Evolutionary conservation across 2,888 invertebrate genomes (phyloP).

Genomic region (Apomyelois bistriatella): DNA sequence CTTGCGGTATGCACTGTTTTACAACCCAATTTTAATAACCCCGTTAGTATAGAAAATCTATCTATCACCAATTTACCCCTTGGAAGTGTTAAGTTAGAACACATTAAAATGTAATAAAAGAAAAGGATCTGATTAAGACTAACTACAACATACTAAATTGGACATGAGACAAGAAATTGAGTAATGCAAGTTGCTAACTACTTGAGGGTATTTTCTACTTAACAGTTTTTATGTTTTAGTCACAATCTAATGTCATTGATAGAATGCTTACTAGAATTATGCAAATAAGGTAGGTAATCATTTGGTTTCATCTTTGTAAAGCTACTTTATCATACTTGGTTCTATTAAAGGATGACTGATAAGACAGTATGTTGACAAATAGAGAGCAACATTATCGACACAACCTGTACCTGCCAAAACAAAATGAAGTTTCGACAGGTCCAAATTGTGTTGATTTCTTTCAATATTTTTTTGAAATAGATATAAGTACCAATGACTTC

Average conservation of each 20-base stretch:
- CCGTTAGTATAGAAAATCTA: slow-evolving; percentile 36
- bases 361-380: no score
- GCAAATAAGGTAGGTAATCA: no score
- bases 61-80: slow-evolving; percentile 21
- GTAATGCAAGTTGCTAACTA: slow-evolving; percentile 25
- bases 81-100: slow-evolving; percentile 19
- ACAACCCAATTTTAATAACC: slow-evolving; percentile 48
- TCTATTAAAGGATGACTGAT: no score
- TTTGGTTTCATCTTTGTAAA: no score
- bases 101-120: slow-evolving; percentile 13
- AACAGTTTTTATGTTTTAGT: slow-evolving; percentile 15
- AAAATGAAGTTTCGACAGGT: no score
- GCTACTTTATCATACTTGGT: no score
- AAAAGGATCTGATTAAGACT: slow-evolving; percentile 23
- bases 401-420: no score
- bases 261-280: not conserved
- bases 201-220: slow-evolving; percentile 24
- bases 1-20: slow-evolving; percentile 85
- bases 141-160: slow-evolving; percentile 41
- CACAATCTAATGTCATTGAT: slow-evolving; percentile 8
- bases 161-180: slow-evolving; percentile 17
- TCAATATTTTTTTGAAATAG: not conserved
- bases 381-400: no score
- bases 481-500: slow-evolving; percentile 9
- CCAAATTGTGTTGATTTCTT: no score